These are phyloP conservation scores for Hemithea aestivaria DNA, from an alignment of 2,888 invertebrate genomes.

Conservation along the genomic window DNA sequence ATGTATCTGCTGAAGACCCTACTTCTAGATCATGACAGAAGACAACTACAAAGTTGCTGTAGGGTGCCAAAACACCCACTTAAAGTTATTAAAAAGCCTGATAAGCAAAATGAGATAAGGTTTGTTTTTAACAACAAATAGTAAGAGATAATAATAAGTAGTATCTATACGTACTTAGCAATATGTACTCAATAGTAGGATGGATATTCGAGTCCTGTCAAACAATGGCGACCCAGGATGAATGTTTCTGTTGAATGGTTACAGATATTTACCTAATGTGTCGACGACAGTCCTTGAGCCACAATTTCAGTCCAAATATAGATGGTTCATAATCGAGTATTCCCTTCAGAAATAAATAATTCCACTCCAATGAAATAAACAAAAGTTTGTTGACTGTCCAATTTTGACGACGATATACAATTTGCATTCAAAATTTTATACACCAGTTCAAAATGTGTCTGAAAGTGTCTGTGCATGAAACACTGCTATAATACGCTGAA, in stretches of 20 bases:
- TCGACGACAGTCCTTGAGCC: slow-evolving; percentile 67
- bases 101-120: slow-evolving; percentile 36
- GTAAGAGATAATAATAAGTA: slow-evolving; percentile 1
- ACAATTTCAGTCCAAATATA: slow-evolving; percentile 65
- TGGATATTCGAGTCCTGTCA: slow-evolving; percentile 54
- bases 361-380: slow-evolving; percentile 74
- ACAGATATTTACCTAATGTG: slow-evolving; percentile 69
- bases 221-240: slow-evolving; percentile 75
- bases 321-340: slow-evolving; percentile 72
- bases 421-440: slow-evolving; percentile 65
- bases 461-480: slow-evolving; percentile 63
- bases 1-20: slow-evolving; percentile 21
- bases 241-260: slow-evolving; percentile 46
- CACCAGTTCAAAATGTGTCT: slow-evolving; percentile 62
- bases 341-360: slow-evolving; percentile 61
- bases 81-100: slow-evolving; percentile 22
- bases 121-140: slow-evolving; percentile 42
- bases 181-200: slow-evolving; percentile 25
- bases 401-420: slow-evolving; percentile 67
- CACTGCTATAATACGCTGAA: slow-evolving; percentile 74
- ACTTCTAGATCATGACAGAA: slow-evolving; percentile 25
- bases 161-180: slow-evolving; percentile 34
- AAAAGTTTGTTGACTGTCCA: slow-evolving; percentile 80
- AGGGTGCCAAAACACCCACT: slow-evolving; percentile 20
- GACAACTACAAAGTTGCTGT: slow-evolving; percentile 15